These are phyloP conservation scores for Threskiornis aethiopicus DNA, from an alignment of 2,797 vertebrate species.

Conservation along the genomic window DNA sequence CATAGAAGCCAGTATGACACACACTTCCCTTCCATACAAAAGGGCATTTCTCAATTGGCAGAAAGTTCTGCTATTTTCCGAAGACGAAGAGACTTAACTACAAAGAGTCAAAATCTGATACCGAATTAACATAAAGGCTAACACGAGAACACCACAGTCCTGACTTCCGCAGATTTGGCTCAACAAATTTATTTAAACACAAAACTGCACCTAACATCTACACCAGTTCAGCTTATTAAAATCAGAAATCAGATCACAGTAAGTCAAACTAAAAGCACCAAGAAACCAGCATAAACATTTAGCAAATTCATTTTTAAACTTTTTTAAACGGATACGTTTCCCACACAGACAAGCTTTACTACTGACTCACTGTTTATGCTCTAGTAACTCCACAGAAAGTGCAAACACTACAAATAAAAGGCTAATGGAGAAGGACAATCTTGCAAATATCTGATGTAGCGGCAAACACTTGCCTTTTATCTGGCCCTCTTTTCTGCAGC, in stretches of 20 bases:
- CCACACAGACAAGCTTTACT: not conserved
- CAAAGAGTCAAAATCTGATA: not conserved
- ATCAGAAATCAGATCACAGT: not conserved
- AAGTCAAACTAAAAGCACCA: not conserved
- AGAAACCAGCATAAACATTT: not conserved
- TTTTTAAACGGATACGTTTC: not conserved
- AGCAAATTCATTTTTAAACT: not conserved
- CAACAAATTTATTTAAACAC: not conserved
- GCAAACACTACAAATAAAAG: not conserved
- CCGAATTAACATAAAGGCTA: not conserved
- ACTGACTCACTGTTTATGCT: not conserved
- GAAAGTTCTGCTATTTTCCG: not conserved
- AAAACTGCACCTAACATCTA: not conserved
- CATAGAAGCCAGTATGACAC: not conserved
- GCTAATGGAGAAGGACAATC: not conserved
- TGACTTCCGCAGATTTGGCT: not conserved
- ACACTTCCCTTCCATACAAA: not conserved
- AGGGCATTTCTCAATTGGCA: not conserved
- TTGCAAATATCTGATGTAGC: not conserved
- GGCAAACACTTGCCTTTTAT: slow-evolving; percentile 83
- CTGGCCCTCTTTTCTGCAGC: slow-evolving; percentile 90
- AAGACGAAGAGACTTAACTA: not conserved
- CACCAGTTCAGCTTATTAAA: not conserved
- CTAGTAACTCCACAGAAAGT: not conserved
- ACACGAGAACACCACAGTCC: not conserved